Conservation (phyloP, 1,140 invertebrate genomes). For the Musca domestica region DNA sequence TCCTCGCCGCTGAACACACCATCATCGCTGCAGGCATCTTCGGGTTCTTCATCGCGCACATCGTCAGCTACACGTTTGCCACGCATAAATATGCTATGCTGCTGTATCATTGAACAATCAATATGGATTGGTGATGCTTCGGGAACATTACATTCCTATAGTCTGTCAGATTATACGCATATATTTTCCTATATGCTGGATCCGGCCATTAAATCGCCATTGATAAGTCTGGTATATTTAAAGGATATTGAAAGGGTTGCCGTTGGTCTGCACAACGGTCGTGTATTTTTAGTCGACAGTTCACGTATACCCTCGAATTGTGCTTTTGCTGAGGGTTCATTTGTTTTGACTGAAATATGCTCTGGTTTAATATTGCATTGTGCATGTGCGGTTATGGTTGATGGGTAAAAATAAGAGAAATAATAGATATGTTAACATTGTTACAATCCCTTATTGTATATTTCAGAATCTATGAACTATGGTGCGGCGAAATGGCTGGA, state of each 20-base stretch:
- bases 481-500: constrained; percentile 75
- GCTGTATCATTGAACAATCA: constrained; percentile 62
- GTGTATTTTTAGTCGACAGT: constrained; percentile 70
- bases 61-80: constrained; percentile 39
- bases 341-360: constrained; percentile 75
- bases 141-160: constrained; percentile 77
- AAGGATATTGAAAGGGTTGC: constrained; percentile 68
- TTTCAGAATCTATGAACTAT: constrained; percentile 63
- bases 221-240: constrained; percentile 66
- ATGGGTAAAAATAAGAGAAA: constrained; percentile 47
- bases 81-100: constrained; percentile 47
- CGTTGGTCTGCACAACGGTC: constrained; percentile 70
- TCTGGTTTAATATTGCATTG: constrained; percentile 63
- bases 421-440: not conserved
- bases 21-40: not conserved
- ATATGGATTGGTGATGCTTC: constrained; percentile 86
- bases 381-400: constrained; percentile 57
- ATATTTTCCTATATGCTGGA: constrained; percentile 62
- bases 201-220: constrained; percentile 57
- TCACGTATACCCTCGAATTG: constrained; percentile 61
- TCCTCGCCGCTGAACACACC: constrained; percentile 33
- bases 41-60: constrained; percentile 27
- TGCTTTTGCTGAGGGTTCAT: constrained; percentile 67
- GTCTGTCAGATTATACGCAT: constrained; percentile 58
- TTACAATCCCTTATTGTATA: not conserved